These are phyloP conservation scores for Xanthia icteritia DNA, from an alignment of 2,888 invertebrate species.

Conservation along the genomic window DNA sequence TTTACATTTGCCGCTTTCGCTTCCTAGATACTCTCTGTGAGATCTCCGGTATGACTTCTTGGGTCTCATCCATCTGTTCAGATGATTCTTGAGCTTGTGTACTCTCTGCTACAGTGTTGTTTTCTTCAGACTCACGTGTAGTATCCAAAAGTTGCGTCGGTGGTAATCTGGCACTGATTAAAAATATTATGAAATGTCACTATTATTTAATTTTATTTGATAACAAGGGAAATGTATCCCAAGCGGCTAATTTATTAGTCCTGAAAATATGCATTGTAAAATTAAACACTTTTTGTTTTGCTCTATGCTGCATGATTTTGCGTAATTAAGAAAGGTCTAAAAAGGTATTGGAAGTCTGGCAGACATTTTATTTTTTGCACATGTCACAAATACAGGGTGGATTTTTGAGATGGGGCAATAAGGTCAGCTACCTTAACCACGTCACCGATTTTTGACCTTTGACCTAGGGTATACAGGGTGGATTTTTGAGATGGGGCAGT, in stretches of 20 bases:
- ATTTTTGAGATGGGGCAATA: no score
- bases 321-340: background rate
- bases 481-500: no score
- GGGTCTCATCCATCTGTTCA: conserved; percentile 70
- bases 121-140: conserved; percentile 63
- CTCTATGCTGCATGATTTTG: background rate
- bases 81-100: conserved; percentile 45
- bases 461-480: no score
- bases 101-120: conserved; percentile 47
- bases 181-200: conserved; percentile 3
- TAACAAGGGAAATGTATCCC: background rate
- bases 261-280: background rate
- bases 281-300: background rate
- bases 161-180: conserved; percentile 76
- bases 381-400: background rate
- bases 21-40: conserved; percentile 80
- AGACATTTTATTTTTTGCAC: background rate
- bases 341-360: background rate
- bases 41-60: conserved; percentile 77
- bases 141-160: conserved; percentile 70
- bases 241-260: background rate
- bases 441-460: no score
- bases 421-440: no score
- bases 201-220: background rate
- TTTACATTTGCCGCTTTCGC: conserved; percentile 73